These are phyloP conservation scores for Auanema sp. DNA, from an alignment of 2,888 invertebrate genomes.

Conservation along the genomic window DNA sequence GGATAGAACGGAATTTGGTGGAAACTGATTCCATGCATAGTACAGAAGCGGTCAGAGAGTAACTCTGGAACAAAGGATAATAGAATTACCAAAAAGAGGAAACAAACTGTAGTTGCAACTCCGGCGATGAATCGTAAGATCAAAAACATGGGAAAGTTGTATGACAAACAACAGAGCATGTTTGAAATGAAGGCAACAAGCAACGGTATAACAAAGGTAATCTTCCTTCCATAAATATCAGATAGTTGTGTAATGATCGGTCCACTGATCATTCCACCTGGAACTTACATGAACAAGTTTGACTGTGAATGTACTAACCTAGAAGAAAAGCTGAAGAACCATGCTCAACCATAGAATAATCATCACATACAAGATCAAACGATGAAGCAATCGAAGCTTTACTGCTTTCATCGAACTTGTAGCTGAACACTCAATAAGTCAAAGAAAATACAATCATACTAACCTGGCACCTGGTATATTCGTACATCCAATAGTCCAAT, in stretches of 20 bases:
- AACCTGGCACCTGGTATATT: constrained; percentile 29
- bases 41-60: constrained; percentile 31
- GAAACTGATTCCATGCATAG: constrained; percentile 46
- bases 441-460: not conserved
- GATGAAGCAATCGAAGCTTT: constrained; percentile 30
- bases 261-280: constrained; percentile 48
- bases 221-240: constrained; percentile 52
- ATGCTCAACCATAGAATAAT: constrained; percentile 43
- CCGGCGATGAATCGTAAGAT: constrained; percentile 57
- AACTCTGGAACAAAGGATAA: constrained; percentile 24
- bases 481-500: constrained; percentile 26
- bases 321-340: constrained; percentile 54
- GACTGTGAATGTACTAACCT: constrained; percentile 31
- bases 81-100: constrained; percentile 1
- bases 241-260: constrained; percentile 53
- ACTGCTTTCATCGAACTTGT: constrained; percentile 17
- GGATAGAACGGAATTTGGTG: constrained; percentile 35
- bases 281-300: constrained; percentile 8
- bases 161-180: constrained; percentile 48
- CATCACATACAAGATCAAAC: constrained; percentile 56
- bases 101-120: constrained; percentile 23
- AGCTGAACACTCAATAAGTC: constrained; percentile 3
- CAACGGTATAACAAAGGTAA: constrained; percentile 53
- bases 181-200: constrained; percentile 54
- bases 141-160: constrained; percentile 50